Conservation (phyloP, 1,140 invertebrate genomes). For the Drosophila orena region DNA sequence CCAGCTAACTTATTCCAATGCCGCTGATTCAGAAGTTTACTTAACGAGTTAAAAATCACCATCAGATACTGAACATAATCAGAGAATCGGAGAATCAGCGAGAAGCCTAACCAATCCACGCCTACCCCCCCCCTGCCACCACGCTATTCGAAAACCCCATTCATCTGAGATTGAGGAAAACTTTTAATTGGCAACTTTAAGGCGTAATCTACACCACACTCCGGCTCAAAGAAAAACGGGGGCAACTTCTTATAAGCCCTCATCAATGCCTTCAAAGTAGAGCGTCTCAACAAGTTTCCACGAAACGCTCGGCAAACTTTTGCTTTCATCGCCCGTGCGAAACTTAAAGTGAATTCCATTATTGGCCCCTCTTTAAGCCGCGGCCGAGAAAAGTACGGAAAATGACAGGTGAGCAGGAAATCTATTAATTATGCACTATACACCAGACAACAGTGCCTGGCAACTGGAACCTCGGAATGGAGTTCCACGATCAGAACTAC, state of each 20-base stretch:
- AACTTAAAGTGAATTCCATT: conserved; percentile 74
- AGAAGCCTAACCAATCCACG: not conserved
- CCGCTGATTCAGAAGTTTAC: conserved; percentile 24
- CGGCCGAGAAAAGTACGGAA: conserved; percentile 12
- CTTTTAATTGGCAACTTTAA: conserved; percentile 82
- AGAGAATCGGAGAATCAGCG: conserved; percentile 24
- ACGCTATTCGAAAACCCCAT: not conserved
- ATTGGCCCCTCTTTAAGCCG: conserved; percentile 49
- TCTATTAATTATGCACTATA: conserved; percentile 77
- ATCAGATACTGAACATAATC: conserved; percentile 22
- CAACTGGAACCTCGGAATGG: conserved; percentile 32
- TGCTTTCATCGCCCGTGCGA: conserved; percentile 60
- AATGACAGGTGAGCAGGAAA: conserved; percentile 65
- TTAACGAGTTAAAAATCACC: conserved; percentile 40
- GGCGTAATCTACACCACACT: conserved; percentile 61
- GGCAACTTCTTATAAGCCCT: conserved; percentile 64
- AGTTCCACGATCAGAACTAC: conserved; percentile 3
- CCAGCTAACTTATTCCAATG: not conserved
- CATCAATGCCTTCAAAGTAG: conserved; percentile 62
- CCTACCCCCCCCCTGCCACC: not conserved
- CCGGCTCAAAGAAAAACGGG: conserved; percentile 29
- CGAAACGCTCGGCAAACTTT: conserved; percentile 59
- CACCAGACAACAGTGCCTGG: conserved; percentile 43
- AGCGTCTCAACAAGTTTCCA: conserved; percentile 64
- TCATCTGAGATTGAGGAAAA: conserved; percentile 49